Percentiles rank a stretch among this genome's conserved stretches.
phyloP scores from a whole-genome alignment of 1,140 invertebrate species.

The Caenorhabditis remanei region DNA sequence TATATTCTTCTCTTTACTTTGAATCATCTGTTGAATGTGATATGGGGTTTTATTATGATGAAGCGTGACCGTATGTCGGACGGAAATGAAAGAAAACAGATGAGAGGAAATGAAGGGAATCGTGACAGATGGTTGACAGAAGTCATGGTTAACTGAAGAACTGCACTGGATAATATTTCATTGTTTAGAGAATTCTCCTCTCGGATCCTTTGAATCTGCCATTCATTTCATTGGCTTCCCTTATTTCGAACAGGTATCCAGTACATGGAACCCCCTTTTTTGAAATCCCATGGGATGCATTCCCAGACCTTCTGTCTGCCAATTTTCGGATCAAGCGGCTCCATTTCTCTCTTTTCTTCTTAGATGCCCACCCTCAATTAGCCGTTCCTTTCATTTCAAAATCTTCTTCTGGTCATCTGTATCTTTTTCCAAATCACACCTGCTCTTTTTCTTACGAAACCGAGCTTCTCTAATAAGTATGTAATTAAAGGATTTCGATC shows the following conservation, averaged over 20 bases:
- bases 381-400: not conserved
- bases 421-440: not conserved
- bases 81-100: slow-evolving; percentile 29
- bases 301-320: not conserved
- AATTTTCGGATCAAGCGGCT: slow-evolving; percentile 20
- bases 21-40: slow-evolving; percentile 3
- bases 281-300: not conserved
- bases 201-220: not conserved
- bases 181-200: not conserved
- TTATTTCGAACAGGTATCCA: no score
- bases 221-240: not conserved
- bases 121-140: slow-evolving; percentile 26
- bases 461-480: not conserved
- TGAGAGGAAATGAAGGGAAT: not conserved
- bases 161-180: not conserved
- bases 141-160: not conserved
- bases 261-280: no score
- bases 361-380: slow-evolving; percentile 33
- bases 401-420: not conserved
- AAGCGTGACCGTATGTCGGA: slow-evolving; percentile 14
- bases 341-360: not conserved
- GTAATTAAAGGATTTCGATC: not conserved
- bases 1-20: no score
- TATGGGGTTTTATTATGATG: not conserved
- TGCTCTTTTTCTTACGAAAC: slow-evolving; percentile 5